Evolutionary conservation across 2,797 vertebrate genomes (phyloP).

Genomic region (Neopelma chrysocephalum): DNA sequence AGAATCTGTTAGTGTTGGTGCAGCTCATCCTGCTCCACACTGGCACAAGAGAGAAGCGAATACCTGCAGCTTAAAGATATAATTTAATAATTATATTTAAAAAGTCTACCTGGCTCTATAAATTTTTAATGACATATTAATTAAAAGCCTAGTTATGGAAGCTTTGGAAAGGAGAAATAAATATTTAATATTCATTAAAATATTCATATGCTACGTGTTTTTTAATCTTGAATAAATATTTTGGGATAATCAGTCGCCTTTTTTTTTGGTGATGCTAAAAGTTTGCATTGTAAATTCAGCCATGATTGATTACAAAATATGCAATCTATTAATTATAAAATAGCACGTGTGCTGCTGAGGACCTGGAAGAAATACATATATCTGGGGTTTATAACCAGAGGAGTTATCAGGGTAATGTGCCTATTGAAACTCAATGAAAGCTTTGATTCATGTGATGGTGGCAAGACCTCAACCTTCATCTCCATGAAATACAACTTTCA

Average conservation of each 20-base stretch:
- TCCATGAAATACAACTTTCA: neutral
- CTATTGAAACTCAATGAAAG: slow-evolving; percentile 40
- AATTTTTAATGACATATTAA: slow-evolving; percentile 62
- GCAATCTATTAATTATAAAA: slow-evolving; percentile 10
- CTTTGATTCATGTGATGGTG: slow-evolving; percentile 66
- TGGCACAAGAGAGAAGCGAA: neutral
- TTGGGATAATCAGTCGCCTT: neutral
- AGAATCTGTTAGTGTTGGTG: neutral
- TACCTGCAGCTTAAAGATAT: neutral
- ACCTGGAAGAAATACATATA: neutral
- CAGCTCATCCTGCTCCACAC: neutral
- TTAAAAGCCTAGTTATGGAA: slow-evolving; percentile 42
- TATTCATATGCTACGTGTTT: slow-evolving; percentile 56
- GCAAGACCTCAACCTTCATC: neutral
- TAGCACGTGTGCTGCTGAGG: neutral
- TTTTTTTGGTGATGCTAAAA: slow-evolving; percentile 58
- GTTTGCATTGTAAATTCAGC: slow-evolving; percentile 30
- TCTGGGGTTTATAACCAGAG: neutral
- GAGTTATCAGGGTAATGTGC: neutral
- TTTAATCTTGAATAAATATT: slow-evolving; percentile 63
- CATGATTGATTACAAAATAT: neutral
- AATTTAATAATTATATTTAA: neutral
- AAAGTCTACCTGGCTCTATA: slow-evolving; percentile 43
- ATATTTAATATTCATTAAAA: slow-evolving; percentile 63
- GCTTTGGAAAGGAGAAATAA: slow-evolving; percentile 17